Percentiles rank a stretch among this genome's conserved stretches.
Conservation (phyloP, 2,113 vertebrate genomes). For the Pteruthius melanotis region DNA sequence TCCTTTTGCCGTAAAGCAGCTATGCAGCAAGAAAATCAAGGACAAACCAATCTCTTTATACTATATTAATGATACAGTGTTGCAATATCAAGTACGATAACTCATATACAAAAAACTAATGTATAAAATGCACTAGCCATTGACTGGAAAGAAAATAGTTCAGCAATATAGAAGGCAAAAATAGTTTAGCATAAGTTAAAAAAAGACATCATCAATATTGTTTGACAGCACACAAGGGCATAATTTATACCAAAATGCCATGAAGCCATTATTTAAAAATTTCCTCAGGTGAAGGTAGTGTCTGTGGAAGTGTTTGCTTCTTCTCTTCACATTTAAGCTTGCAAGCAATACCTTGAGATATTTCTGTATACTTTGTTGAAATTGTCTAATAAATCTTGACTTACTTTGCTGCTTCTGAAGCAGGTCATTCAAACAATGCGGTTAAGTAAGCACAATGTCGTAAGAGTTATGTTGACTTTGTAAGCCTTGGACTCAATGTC, state of each 20-base stretch:
- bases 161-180: not conserved
- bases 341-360: not conserved
- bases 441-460: not conserved
- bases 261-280: not conserved
- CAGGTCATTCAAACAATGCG: conserved; percentile 13
- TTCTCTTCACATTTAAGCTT: conserved; percentile 25
- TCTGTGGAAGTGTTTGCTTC: not conserved
- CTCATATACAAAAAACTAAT: not conserved
- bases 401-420: not conserved
- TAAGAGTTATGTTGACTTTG: not conserved
- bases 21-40: not conserved
- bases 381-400: conserved; percentile 34
- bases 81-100: not conserved
- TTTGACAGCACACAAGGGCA: not conserved
- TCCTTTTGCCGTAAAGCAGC: not conserved
- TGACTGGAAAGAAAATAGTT: not conserved
- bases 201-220: not conserved
- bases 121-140: not conserved
- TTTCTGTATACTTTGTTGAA: conserved; percentile 26
- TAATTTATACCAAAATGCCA: conserved; percentile 3
- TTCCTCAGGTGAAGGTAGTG: not conserved
- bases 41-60: not conserved
- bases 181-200: not conserved
- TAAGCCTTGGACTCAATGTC: not conserved
- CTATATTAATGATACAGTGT: not conserved